Evolutionary conservation across 1,140 invertebrate species (phyloP), one percentile per base, ranked within the genome.

Genomic region (Ladona fulva): DNA sequence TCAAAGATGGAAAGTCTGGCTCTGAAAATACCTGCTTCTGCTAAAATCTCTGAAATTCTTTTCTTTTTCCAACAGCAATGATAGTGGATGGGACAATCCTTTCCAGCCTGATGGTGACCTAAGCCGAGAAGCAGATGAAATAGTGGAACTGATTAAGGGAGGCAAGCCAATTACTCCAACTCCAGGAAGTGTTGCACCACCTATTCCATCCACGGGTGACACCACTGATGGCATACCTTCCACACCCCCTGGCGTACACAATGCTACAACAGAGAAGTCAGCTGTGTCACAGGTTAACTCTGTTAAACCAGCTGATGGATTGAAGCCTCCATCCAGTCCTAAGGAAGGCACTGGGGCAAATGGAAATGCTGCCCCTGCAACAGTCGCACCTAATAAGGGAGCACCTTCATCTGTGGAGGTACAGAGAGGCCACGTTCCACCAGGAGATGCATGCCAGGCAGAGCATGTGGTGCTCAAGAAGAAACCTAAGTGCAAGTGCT

Each of bases 51-150:
- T 37, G 12, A 22, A 66, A 6, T 66, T 22, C 14, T 66, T 66
- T 22, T 6, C 14, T 66, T 22, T 6, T 66, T 66, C 14, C 12
- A 3, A 66, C 89, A 98, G 96, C 86, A 93, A 93, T 81, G 96
- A 98, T 83, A 97, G 93, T 83, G 95, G 95, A 75, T 95, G 95
- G 91, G 97, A 99, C 85, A 99, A 98, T 86, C 96, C 96, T 29
- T 99, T 98, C 89, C 91, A 95, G 84, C 96, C 96, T 7, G 96
- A 97, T 82, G 96, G 96, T 75, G 95, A 98, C 86, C 86, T 99
- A 80, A 96, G 94, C 81, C 90, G 94, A 82, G 97, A 99, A 86
- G 96, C 96, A 22, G 96, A 98, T 84, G 94, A 97, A 86, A 97
- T 99, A 81, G 95, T 98, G 37, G 94, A 96, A 82, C 88, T 96